Evolutionary conservation across 2,888 invertebrate species (phyloP).

Genomic region (Chrysodeixis includens): DNA sequence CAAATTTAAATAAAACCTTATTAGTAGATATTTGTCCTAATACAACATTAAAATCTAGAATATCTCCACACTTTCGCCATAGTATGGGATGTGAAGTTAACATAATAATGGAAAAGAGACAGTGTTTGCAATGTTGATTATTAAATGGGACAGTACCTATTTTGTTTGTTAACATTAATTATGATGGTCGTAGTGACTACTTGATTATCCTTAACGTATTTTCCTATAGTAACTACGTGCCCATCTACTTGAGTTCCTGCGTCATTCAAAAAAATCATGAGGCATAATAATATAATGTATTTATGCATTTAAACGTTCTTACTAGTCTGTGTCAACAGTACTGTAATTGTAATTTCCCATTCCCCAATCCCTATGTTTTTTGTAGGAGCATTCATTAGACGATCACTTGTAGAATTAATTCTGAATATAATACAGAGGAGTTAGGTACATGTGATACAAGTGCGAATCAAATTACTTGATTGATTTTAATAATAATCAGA

Average conservation of each 20-base stretch:
- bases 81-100: too few relatives aligned
- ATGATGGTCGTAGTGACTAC: too few relatives aligned
- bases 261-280: neutral
- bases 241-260: neutral
- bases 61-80: neutral
- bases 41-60: neutral
- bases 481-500: neutral
- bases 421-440: neutral
- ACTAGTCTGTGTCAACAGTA: too few relatives aligned
- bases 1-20: slow-evolving; percentile 6
- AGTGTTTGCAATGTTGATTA: too few relatives aligned
- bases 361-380: neutral
- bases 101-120: too few relatives aligned
- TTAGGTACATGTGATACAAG: neutral
- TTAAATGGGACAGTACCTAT: too few relatives aligned
- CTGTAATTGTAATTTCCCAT: neutral
- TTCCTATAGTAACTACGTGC: neutral
- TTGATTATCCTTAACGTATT: neutral
- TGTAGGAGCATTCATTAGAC: neutral
- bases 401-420: neutral
- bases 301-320: neutral
- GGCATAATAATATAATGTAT: too few relatives aligned
- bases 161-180: too few relatives aligned
- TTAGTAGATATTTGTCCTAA: neutral
- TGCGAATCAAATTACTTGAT: neutral